Base-by-base conservation (phyloP, 2,113 vertebrate species). In the Pterocles gutturalis region DNA sequence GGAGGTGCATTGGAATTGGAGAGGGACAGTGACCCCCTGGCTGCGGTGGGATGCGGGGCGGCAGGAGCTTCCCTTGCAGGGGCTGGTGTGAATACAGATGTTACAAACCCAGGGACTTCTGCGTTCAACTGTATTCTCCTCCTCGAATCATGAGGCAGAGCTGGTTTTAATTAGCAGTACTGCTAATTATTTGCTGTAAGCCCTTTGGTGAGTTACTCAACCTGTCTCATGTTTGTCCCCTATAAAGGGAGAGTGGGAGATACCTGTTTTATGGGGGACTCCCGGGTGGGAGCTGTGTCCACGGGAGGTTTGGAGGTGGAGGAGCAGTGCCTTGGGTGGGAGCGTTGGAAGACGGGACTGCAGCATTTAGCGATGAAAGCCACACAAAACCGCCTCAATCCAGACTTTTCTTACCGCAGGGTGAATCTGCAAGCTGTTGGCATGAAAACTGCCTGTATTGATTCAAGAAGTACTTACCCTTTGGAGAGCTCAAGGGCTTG, bases 61-160 rank as follows among this genome's bases (percentile, higher is more conserved):
- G 64, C 48, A 41, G 41, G 61, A 76, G 29, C 36, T 82, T 66
- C 46, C 28, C 29, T n/a, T 62, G 38, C 28, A 46, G 58, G 51
- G 49, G 8, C 19, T 38, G 69, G 25, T 38, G 58, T 38, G 21
- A 34, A 33, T 55, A 29, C n/a, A 65, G 69, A 10, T 51, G 53
- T 43, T 53, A 31, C 15, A 19, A 84, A 72, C 34, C 13, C 41
- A 53, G 31, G 45, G 8, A 9, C 9, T 80, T 3, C 0, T 5
- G 7, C 12, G 14, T 18, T 3, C 25, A 55, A 16, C 45, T 1
- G 0, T 6, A 12, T 80, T 78, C 51, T 90, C n/a, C 20, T 45
- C 26, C 45, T 91, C 54, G 53, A 45, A 31, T 22, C 16, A 38
- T 0, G 3, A 21, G 10, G 71, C 60, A 62, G 87, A 70, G 54